These are phyloP conservation scores for Sylvilagus floridanus DNA, from an alignment of 2,797 vertebrate species.

Conservation along the genomic window DNA sequence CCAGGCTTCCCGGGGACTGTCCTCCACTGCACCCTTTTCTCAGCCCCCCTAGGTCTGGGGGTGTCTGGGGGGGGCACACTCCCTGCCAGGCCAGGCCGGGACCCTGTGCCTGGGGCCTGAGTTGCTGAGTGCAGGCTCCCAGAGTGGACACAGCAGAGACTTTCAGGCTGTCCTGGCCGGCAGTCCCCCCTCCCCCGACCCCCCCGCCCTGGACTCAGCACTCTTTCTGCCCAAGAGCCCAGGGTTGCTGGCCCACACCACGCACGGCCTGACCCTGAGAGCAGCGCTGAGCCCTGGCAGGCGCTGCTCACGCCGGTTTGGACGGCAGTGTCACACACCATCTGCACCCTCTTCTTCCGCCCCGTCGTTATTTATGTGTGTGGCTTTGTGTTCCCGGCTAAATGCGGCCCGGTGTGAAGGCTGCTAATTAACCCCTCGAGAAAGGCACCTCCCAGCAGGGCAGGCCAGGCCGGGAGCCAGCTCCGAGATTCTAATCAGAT, in stretches of 20 bases:
- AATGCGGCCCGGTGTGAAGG: constrained; percentile 88
- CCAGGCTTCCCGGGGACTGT: neutral
- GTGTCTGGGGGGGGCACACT: neutral
- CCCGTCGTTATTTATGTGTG: constrained; percentile 89
- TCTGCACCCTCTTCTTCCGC: constrained; percentile 89
- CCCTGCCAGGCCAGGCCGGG: neutral
- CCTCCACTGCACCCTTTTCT: neutral
- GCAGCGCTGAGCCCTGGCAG: constrained; percentile 81
- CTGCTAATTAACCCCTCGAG: constrained; percentile 91
- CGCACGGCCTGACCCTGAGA: constrained; percentile 83
- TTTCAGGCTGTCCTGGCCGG: neutral
- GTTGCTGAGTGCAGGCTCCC: neutral
- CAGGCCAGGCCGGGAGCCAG: constrained; percentile 85
- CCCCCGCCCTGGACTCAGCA: neutral
- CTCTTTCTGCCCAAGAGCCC: constrained; percentile 67
- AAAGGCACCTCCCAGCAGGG: constrained; percentile 87
- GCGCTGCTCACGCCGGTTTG: constrained; percentile 85
- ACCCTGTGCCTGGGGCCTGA: neutral
- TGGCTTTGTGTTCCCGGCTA: constrained; percentile 87
- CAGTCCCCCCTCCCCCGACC: neutral
- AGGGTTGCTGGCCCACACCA: constrained; percentile 57
- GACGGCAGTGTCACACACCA: constrained; percentile 88
- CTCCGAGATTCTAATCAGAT: constrained; percentile 88
- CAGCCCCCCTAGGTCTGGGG: neutral
- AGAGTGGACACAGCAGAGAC: neutral